These are phyloP conservation scores for Mesopsocus fuscifrons DNA, from an alignment of 2,888 invertebrate species.

Conservation along the genomic window DNA sequence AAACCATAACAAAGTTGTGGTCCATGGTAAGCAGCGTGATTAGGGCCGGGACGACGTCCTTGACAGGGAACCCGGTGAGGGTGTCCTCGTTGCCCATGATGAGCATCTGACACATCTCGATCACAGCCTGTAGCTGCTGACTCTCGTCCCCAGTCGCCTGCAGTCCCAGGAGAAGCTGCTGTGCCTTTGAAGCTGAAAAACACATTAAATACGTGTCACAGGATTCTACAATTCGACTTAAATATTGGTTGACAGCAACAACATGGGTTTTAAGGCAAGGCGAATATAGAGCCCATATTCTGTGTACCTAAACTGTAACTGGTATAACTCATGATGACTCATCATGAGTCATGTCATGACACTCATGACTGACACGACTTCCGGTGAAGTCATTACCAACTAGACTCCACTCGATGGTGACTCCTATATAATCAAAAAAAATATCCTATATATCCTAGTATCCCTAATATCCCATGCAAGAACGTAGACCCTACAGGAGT, in stretches of 20 bases:
- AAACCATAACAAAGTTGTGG: conserved; percentile 93
- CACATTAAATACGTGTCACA: conserved; percentile 2
- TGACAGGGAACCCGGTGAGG: conserved; percentile 92
- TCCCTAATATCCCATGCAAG: too few species aligned
- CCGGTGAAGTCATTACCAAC: too few species aligned
- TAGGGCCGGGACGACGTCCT: conserved; percentile 91
- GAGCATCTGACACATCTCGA: conserved; percentile 95
- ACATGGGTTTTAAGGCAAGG: background rate
- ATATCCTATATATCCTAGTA: too few species aligned
- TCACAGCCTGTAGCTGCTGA: conserved; percentile 88
- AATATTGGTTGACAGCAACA: background rate
- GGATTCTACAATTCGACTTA: conserved; percentile 1
- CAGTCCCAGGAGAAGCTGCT: conserved; percentile 76
- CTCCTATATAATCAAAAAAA: too few species aligned
- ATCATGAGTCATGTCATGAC: too few species aligned
- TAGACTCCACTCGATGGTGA: too few species aligned
- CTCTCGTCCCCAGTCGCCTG: conserved; percentile 90
- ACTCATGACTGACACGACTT: too few species aligned
- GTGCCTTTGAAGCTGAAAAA: conserved; percentile 63
- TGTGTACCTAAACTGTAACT: too few species aligned
- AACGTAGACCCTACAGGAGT: too few species aligned
- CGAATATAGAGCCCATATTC: too few species aligned
- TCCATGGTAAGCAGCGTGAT: conserved; percentile 86
- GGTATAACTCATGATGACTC: too few species aligned
- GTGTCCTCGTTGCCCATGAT: conserved; percentile 99